Base-by-base conservation (phyloP, 1,140 invertebrate genomes). In the Asbolus verrucosus region DNA sequence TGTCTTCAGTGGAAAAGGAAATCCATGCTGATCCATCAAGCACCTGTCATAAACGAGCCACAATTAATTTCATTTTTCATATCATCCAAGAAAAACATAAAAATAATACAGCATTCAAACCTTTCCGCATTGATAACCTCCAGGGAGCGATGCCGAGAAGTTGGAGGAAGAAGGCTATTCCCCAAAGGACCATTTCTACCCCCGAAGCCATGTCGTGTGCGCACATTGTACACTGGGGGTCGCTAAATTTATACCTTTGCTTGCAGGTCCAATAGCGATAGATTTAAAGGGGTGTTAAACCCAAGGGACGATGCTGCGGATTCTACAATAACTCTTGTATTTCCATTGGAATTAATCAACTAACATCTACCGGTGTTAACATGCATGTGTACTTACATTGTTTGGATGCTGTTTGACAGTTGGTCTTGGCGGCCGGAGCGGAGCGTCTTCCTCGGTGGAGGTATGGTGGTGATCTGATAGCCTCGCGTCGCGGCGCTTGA, bases 221-320 rank as follows among this genome's bases (percentile, higher is more conserved):
- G n/a, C n/a, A n/a, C n/a, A n/a, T 71, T 71, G 65, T 73, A 70
- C 69, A 21, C 50, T 24, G n/a, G 63, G 65, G 71, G 70, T 70
- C 69, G 62, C 38, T 77, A 76, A 77, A 76, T 76, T 71, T 71
- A n/a, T n/a, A n/a, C n/a, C n/a, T n/a, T n/a, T n/a, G n/a, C 59
- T 61, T 54, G 43, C 73, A 76, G 76, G 71, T 60, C 70, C n/a
- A n/a, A n/a, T n/a, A n/a, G n/a, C 67, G 39, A 76, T 78, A 76
- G 76, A 78, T 79, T 78, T 77, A 75, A 78, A 78, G 73, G 75
- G 72, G 72, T n/a, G n/a, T n/a, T n/a, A n/a, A n/a, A n/a, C n/a
- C n/a, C n/a, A n/a, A n/a, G n/a, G n/a, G n/a, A n/a, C n/a, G n/a
- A n/a, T n/a, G n/a, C n/a, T n/a, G n/a, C n/a, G n/a, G n/a, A n/a